Base-by-base conservation (phyloP, 1,140 invertebrate genomes). In the Drosophila lini region DNA sequence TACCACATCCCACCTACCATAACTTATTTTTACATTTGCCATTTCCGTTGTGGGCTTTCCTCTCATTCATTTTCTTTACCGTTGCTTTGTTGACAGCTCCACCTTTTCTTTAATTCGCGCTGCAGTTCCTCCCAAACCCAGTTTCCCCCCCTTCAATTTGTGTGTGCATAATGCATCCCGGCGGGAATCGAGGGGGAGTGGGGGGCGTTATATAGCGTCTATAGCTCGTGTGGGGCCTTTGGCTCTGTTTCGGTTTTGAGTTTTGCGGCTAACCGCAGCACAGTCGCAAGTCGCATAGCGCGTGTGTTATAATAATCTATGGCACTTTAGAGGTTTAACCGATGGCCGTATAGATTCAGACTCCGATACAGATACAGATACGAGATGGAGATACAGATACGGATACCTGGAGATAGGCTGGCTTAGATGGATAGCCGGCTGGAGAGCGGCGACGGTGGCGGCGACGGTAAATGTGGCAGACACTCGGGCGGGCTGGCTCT, bases 271-370 rank as follows among this genome's bases (percentile, higher is more conserved):
- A 70, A 78, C 75, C 75, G 45, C 75, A 78, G 74, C 48, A 63
- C 60, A 78, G 45, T 78, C 74, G 42, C 40, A 44, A 44, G 42
- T 44, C 42, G 76, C 59, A 78, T 56, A 56, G 75, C 74, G 74
- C 74, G 74, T 75, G 73, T 78, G 65, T 78, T 78, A 78, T 78
- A 78, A 78, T 78, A 78, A 78, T 78, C 75, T 71, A 78, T 78
- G 75, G 75, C 75, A 78, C 74, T 78, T 78, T 78, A 71, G 74
- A 78, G 75, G 75, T 78, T 78, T 78, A 78, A 77, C 74, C 74
- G 64, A 78, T 78, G 57, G 65, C 32, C 65, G 62, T 31, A 69
- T 76, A 75, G 71, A 76, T 76, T 55, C 45, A 59, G 52, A 34
- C 28, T 61, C 38, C 56, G 52, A 67, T 36, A 59, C 32, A 75